These are phyloP conservation scores for Drosophila anomelani DNA, from an alignment of 2,888 invertebrate species.

Conservation along the genomic window DNA sequence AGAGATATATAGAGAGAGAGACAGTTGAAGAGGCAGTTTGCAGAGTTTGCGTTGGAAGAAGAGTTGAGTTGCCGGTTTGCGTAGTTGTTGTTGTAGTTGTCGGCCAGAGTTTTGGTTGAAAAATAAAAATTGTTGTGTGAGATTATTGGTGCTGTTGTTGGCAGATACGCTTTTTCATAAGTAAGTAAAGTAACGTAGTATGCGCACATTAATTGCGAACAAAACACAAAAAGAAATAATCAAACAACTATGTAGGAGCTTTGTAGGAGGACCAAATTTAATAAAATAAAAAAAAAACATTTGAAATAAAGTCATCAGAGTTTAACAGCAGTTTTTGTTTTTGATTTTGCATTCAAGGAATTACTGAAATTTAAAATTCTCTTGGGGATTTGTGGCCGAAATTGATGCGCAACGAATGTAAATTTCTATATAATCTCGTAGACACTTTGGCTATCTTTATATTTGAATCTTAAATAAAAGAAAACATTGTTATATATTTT, in stretches of 20 bases:
- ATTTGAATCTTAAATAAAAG: not conserved
- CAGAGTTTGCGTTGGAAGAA: constrained; percentile 64
- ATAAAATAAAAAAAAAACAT: not conserved
- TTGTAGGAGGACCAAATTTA: constrained; percentile 1
- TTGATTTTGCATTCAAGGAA: constrained; percentile 12
- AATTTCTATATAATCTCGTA: not conserved
- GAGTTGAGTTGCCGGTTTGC: constrained; percentile 57
- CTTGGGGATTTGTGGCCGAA: not conserved
- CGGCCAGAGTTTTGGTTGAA: constrained; percentile 60
- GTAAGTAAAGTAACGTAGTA: constrained; percentile 22
- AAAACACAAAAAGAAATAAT: constrained; percentile 8
- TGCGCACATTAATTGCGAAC: constrained; percentile 12
- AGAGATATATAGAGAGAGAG: constrained; percentile 56
- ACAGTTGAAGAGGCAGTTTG: constrained; percentile 73
- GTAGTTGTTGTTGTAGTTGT: constrained; percentile 57
- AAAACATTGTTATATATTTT: constrained; percentile 2
- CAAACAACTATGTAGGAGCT: constrained; percentile 3
- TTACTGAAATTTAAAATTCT: constrained; percentile 2
- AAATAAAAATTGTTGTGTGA: constrained; percentile 68
- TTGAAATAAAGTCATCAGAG: not conserved
- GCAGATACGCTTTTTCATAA: constrained; percentile 24
- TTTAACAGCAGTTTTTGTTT: not conserved
- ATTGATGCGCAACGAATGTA: constrained; percentile 1
- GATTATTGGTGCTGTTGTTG: constrained; percentile 66
- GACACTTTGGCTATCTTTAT: not conserved